These are phyloP conservation scores for Melanotaenia maccullochi DNA, from an alignment of 2,797 vertebrate species.

Conservation along the genomic window DNA sequence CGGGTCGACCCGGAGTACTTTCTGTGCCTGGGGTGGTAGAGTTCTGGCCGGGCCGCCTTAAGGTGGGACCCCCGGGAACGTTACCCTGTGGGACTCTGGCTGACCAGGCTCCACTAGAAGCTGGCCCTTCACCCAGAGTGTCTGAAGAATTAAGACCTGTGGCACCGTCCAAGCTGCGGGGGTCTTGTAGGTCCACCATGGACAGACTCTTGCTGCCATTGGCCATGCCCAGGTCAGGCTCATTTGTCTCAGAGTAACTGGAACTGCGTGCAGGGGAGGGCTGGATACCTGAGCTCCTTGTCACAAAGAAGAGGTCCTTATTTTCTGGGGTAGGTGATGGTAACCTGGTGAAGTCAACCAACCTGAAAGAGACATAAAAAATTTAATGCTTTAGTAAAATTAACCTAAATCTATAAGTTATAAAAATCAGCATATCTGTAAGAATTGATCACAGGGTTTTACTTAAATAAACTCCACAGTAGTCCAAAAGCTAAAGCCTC, in stretches of 20 bases:
- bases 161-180: constrained; percentile 87
- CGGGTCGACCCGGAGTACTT: constrained; percentile 87
- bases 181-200: constrained; percentile 98
- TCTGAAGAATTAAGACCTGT: constrained; percentile 79
- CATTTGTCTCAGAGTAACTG: constrained; percentile 98
- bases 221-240: constrained; percentile 93
- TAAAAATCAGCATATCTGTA: no score
- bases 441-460: no score
- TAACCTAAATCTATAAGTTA: no score
- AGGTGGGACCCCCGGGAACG: constrained; percentile 81
- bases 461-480: no score
- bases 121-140: constrained; percentile 81
- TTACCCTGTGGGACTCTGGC: constrained; percentile 86
- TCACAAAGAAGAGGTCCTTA: constrained; percentile 99
- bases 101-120: constrained; percentile 85
- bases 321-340: constrained; percentile 99
- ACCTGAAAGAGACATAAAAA: constrained; percentile 80
- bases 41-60: constrained; percentile 84
- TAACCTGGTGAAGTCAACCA: constrained; percentile 98
- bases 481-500: not conserved
- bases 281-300: constrained; percentile 94
- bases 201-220: constrained; percentile 98
- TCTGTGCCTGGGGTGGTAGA: constrained; percentile 85
- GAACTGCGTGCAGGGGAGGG: constrained; percentile 97
- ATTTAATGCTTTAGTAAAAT: not conserved